phyloP scores from a whole-genome alignment of 2,113 vertebrate species.

The Lontra canadensis region DNA sequence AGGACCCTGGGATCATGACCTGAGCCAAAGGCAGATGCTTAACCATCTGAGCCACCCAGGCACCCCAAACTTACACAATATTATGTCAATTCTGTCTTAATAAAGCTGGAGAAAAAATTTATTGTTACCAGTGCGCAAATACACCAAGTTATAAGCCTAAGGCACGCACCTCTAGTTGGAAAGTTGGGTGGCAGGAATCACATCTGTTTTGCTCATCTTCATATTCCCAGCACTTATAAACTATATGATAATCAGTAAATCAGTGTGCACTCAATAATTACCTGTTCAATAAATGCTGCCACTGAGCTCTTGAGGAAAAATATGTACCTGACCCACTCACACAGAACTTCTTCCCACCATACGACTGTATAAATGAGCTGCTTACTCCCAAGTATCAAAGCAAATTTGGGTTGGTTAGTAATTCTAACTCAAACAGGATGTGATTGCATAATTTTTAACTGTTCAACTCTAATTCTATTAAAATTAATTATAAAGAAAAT shows the following conservation, averaged over 20 bases:
- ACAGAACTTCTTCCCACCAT: background rate
- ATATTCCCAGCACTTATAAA: background rate
- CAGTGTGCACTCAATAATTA: background rate
- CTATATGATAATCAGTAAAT: conserved; percentile 34
- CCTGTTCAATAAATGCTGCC: background rate
- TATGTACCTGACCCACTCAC: background rate
- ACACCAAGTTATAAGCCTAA: background rate
- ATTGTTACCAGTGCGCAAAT: conserved; percentile 26
- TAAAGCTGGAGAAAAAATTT: background rate
- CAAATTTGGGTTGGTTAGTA: background rate
- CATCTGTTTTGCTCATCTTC: background rate
- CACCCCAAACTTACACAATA: background rate
- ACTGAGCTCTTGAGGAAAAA: conserved; percentile 23
- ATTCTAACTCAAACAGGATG: background rate
- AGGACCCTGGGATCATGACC: no score
- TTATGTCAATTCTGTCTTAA: background rate
- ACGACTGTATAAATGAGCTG: background rate
- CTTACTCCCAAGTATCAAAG: background rate
- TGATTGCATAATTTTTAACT: background rate
- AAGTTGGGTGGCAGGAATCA: background rate
- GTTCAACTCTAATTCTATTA: conserved; percentile 1
- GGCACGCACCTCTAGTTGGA: background rate
- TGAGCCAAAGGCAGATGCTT: no score
- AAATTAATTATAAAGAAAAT: conserved; percentile 50
- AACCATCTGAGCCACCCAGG: no score